A percentile compares a stretch with the other conserved stretches of the same genome.
phyloP scores from a whole-genome alignment of 2,888 invertebrate species.

The Napeogenes inachia region DNA sequence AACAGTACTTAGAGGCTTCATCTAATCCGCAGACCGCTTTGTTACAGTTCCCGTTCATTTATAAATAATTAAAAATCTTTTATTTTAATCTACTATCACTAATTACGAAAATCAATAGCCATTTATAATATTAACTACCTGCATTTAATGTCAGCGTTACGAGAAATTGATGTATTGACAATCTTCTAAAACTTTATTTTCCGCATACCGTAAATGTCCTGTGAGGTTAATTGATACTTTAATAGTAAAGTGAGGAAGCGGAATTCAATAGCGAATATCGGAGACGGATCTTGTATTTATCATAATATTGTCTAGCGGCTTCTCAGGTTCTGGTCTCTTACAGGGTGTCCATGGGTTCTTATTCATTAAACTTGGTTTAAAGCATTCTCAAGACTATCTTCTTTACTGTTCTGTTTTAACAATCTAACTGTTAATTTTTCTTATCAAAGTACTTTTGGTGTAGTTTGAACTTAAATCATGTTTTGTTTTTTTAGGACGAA shows the following conservation, averaged over 20 bases:
- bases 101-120: no score
- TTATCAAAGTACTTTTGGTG: no score
- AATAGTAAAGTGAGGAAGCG: slow-evolving; percentile 24
- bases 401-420: not conserved
- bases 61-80: no score
- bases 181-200: not conserved
- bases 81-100: no score
- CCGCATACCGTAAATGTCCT: slow-evolving; percentile 2
- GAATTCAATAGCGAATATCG: slow-evolving; percentile 41
- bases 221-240: slow-evolving; percentile 45
- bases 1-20: no score
- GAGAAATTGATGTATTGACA: no score
- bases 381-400: slow-evolving; percentile 8
- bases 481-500: slow-evolving; percentile 32
- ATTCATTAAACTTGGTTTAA: slow-evolving; percentile 39
- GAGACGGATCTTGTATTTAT: slow-evolving; percentile 52
- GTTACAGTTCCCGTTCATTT: no score
- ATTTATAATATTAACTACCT: no score
- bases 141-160: no score
- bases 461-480: no score
- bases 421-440: no score
- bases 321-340: slow-evolving; percentile 46
- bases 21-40: no score
- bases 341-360: slow-evolving; percentile 58
- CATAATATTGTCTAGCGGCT: slow-evolving; percentile 63